Percentiles rank a stretch among this genome's conserved stretches.
Evolutionary conservation across 92 coral and sea anemone species (phyloP).

Genomic region (Micromussa lordhowensis): DNA sequence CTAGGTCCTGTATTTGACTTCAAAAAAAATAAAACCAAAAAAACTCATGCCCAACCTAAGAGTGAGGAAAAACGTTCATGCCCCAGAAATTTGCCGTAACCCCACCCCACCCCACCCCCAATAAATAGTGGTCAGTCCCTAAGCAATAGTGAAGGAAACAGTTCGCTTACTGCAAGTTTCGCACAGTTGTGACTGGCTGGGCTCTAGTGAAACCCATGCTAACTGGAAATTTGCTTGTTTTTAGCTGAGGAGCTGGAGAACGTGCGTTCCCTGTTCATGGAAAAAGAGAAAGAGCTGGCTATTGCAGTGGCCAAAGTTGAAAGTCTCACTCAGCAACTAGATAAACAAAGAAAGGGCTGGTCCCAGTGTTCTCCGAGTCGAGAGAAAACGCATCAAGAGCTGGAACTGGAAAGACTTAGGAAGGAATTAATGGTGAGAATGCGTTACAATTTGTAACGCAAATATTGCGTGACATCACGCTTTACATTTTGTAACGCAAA

Average conservation of each 20-base stretch:
- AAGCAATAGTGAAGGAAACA: too few species aligned
- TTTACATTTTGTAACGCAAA: constrained; percentile 8
- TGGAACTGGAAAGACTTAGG: constrained; percentile 71
- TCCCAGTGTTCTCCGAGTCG: constrained; percentile 30
- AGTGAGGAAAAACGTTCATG: too few species aligned
- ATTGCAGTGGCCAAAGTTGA: constrained; percentile 94
- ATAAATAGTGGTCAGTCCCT: too few species aligned
- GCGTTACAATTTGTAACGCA: constrained; percentile 6
- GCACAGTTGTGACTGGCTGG: not conserved
- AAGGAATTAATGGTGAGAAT: constrained; percentile 79
- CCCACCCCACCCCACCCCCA: too few species aligned
- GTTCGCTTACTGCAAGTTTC: not conserved
- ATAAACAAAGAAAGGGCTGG: constrained; percentile 75
- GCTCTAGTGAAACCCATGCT: not conserved
- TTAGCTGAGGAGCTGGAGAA: constrained; percentile 82
- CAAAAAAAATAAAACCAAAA: too few species aligned
- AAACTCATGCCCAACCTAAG: too few species aligned
- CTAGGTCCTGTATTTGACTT: too few species aligned
- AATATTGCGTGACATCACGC: not conserved
- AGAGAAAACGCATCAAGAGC: constrained; percentile 49
- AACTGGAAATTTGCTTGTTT: not conserved
- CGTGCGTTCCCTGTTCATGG: constrained; percentile 78
- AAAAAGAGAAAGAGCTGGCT: constrained; percentile 92
- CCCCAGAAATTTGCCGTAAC: too few species aligned
- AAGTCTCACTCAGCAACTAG: constrained; percentile 83